phyloP scores from a whole-genome alignment of 2,888 invertebrate genomes.

The Metacarcinus magister region DNA sequence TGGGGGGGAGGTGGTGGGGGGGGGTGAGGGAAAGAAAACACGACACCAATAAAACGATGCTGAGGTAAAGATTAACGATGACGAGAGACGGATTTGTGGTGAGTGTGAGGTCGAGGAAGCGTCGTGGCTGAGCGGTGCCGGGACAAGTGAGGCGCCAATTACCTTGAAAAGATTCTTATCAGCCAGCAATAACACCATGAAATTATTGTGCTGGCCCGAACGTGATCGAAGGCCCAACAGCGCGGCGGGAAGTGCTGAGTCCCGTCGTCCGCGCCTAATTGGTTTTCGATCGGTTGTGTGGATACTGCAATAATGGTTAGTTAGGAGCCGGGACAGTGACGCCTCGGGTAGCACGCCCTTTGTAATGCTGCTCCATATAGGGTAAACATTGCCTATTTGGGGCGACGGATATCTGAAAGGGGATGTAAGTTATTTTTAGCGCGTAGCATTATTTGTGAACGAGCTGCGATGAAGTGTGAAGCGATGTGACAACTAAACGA shows the following conservation, averaged over 20 bases:
- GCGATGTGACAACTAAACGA: not conserved
- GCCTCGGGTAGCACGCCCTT: conserved; percentile 28
- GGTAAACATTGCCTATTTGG: conserved; percentile 12
- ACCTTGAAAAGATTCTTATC: conserved; percentile 61
- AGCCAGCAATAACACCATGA: conserved; percentile 67
- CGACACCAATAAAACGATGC: not conserved
- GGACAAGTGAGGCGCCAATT: conserved; percentile 62
- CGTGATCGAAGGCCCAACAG: conserved; percentile 64
- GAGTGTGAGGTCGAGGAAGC: conserved; percentile 13
- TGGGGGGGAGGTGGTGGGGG: not conserved
- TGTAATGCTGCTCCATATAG: conserved; percentile 52
- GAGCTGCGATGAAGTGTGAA: not conserved
- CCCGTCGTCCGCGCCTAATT: conserved; percentile 60
- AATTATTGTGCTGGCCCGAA: conserved; percentile 58
- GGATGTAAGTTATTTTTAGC: not conserved
- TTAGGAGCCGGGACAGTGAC: conserved; percentile 57
- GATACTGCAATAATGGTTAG: conserved; percentile 69
- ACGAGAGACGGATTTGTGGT: conserved; percentile 16
- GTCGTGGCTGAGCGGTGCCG: not conserved
- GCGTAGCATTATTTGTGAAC: conserved; percentile 7
- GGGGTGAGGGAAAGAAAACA: not conserved
- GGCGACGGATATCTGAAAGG: not conserved
- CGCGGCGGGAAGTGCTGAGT: conserved; percentile 59
- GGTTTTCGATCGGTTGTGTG: conserved; percentile 67
- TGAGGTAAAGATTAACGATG: not conserved